Base-by-base conservation (phyloP, 2,113 vertebrate genomes). In the Xenotilapia flavipinnis region DNA sequence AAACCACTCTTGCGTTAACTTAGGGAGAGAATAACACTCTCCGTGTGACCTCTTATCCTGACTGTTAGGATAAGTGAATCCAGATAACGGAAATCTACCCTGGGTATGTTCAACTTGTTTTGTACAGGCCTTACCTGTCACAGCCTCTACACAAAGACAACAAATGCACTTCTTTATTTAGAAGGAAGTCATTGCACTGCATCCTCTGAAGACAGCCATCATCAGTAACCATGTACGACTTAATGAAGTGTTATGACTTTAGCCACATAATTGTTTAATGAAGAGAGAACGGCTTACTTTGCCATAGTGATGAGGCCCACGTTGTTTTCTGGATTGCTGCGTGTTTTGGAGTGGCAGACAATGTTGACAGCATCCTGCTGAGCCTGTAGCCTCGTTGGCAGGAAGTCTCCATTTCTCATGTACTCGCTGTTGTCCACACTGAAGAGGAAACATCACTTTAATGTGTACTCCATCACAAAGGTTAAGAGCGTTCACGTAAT, bases 361-460 rank as follows among this genome's bases (percentile, higher is more conserved):
- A 99, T 99, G 96, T 99, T 99, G 83, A 99, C 98, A 0, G 98
- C 98, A 12, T 99, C 98, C 83, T 99, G 98, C 47, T 99, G 98
- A 23, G 98, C 98, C 90, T 99, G 98, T 68, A 99, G 96, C 80
- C 98, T 96, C 1, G 98, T 99, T 5, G 98, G 98, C 12, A 99
- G 83, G 90, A 99, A 99, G 85, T 99, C 98, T 21, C 98, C 98
- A 38, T 99, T 99, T 26, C 98, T 95, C 98, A 99, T 99, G 83
- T 98, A 99, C 80, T 99, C 98, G 7, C 98, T 99, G 96, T 99
- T 99, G 92, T 99, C 98, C 56, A 99, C 98, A 7, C 98, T 99
- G 92, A 1, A 21, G 54, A 23, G 1, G 28, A 80, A 14, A 60
- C 3, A 55, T 3, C 3, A 54, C 38, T 77, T 89, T 15, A 54